Conservation (phyloP, 2,888 invertebrate species). For the Cosmia pyralina region DNA sequence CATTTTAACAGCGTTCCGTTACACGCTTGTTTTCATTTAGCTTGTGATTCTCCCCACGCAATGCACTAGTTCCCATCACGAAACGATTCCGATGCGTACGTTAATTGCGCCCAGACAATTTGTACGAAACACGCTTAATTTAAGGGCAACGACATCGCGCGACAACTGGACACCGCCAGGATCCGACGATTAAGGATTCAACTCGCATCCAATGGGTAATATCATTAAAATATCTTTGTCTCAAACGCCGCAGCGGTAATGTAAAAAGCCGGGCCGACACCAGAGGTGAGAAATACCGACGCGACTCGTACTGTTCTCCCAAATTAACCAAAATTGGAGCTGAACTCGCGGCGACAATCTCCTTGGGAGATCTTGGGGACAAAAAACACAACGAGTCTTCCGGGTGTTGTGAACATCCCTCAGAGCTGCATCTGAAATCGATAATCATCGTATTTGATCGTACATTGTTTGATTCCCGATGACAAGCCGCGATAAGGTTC, state of each 20-base stretch:
- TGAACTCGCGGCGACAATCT: conserved; percentile 72
- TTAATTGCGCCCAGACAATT: conserved; percentile 88
- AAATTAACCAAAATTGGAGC: conserved; percentile 80
- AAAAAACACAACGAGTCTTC: conserved; percentile 68
- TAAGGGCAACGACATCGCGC: conserved; percentile 87
- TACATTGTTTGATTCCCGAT: conserved; percentile 88
- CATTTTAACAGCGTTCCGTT: conserved; percentile 78
- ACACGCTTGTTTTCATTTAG: conserved; percentile 86
- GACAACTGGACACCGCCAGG: conserved; percentile 78
- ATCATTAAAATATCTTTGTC: conserved; percentile 90
- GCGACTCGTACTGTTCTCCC: conserved; percentile 78
- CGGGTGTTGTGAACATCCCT: conserved; percentile 73
- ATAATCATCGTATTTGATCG: conserved; percentile 86
- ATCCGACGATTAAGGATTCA: conserved; percentile 88
- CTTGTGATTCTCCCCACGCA: conserved; percentile 88
- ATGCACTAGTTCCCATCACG: conserved; percentile 86
- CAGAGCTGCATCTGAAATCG: conserved; percentile 75
- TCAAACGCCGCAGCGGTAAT: conserved; percentile 84
- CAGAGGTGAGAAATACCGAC: conserved; percentile 87
- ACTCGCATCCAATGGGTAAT: conserved; percentile 87
- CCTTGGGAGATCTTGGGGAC: conserved; percentile 69
- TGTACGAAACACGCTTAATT: conserved; percentile 86
- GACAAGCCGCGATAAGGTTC: conserved; percentile 86
- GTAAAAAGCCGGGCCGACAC: conserved; percentile 85
- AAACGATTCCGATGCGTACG: conserved; percentile 80